Conservation (phyloP, 2,888 invertebrate genomes). For the Lasiommata megera region DNA sequence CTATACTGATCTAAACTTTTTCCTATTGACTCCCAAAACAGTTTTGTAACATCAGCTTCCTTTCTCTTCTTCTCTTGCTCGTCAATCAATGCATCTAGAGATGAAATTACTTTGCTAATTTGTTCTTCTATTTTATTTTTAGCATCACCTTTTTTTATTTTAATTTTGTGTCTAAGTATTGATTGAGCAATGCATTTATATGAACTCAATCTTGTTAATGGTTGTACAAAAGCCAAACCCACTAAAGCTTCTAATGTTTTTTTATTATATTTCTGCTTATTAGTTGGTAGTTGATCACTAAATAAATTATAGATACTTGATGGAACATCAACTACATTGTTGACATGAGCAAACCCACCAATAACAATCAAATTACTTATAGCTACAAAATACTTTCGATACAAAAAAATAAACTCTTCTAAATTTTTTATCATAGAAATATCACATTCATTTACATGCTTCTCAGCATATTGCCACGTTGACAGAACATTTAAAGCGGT, state of each 20-base stretch:
- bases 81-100: conserved; percentile 83
- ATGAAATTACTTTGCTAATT: conserved; percentile 80
- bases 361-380: conserved; percentile 88
- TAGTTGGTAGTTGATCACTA: conserved; percentile 77
- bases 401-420: conserved; percentile 87
- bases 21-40: conserved; percentile 88
- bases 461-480: conserved; percentile 85
- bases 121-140: conserved; percentile 76
- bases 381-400: conserved; percentile 86
- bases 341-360: conserved; percentile 85
- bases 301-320: conserved; percentile 79
- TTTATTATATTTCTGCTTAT: conserved; percentile 78
- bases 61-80: conserved; percentile 83
- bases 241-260: conserved; percentile 82
- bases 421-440: conserved; percentile 85
- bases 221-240: conserved; percentile 82
- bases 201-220: conserved; percentile 82
- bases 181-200: conserved; percentile 84
- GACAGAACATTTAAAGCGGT: conserved; percentile 85
- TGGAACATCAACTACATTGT: conserved; percentile 83
- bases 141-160: conserved; percentile 59
- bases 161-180: conserved; percentile 71
- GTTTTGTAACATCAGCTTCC: conserved; percentile 85
- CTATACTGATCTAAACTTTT: conserved; percentile 83
- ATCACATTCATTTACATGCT: conserved; percentile 84